Base-by-base conservation (phyloP, 2,113 vertebrate species). In the Atherinomorus stipes region DNA sequence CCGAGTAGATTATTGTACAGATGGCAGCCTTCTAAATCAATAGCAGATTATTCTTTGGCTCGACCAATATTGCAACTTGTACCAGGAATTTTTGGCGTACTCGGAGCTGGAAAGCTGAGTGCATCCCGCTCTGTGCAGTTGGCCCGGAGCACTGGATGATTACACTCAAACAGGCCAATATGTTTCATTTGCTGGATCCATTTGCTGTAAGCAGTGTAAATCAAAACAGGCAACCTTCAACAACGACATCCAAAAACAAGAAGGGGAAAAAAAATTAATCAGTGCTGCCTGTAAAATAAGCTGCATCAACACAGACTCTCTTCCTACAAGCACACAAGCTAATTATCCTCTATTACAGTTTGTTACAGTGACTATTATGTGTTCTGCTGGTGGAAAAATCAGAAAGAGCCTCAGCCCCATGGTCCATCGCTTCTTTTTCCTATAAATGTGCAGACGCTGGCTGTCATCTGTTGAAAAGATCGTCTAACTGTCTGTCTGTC, bases 381-480 rank as follows among this genome's bases (percentile, higher is more conserved):
- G 54, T 83, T 77, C 77, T 76, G 53, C 28, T 53, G 64, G 52
- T 34, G 71, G 66, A 23, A 57, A 68, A 85, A 51, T 80, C 56
- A 22, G 28, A 87, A 71, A 23, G 68, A 44, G 47, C 34, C 37
- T 16, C 64, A 22, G 50, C 70, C 77, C 77, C 31, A 49, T 16
- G 40, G 67, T 75, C 84, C 67, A 60, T 60, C 25, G 26, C 53
- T 16, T 76, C 75, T 69, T 56, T 78, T 78, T 76, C 66, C 42
- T 52, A 74, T 37, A 75, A 80, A 83, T 63, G 68, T 72, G 18
- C 26, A 76, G 85, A 89, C 80, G 26, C 49, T 22, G 22, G 78
- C 87, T 91, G 88, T 91, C 90, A 91, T 54, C 59, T 56, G 26
- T 23, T 92, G 86, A 91, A 90, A 90, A 82, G 81, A 70, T 44